phyloP scores from a whole-genome alignment of 2,888 invertebrate species.

The Sinotaia quadrata region DNA sequence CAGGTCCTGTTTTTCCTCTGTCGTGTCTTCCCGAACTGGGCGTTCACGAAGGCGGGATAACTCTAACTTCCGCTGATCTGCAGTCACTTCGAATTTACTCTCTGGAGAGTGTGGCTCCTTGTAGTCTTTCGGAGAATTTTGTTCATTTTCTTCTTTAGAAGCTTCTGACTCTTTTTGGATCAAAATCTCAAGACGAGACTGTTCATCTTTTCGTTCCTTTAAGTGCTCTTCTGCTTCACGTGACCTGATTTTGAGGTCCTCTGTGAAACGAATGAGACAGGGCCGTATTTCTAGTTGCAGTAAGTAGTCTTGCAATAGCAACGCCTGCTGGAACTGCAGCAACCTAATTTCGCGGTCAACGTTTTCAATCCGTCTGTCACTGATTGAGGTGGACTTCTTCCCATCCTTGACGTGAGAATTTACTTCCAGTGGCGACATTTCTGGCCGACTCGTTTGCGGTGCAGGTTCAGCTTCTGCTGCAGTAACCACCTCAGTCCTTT shows the following conservation, averaged over 20 bases:
- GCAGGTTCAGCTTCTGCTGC: slow-evolving; percentile 7
- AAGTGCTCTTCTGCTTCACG: slow-evolving; percentile 11
- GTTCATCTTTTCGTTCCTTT: slow-evolving; percentile 6
- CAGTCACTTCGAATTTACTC: neutral
- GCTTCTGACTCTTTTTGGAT: neutral
- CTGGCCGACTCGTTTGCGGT: neutral
- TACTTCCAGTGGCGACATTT: too few species aligned
- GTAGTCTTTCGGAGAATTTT: neutral
- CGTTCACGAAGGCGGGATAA: neutral
- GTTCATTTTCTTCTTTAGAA: neutral
- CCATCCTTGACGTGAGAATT: neutral
- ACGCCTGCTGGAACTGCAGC: slow-evolving; percentile 54
- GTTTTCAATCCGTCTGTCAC: slow-evolving; percentile 12
- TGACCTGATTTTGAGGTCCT: slow-evolving; percentile 43
- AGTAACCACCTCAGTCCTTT: slow-evolving; percentile 14
- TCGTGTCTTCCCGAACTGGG: slow-evolving; percentile 10
- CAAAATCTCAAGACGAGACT: neutral
- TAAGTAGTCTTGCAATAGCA: slow-evolving; percentile 58
- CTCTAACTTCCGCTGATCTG: slow-evolving; percentile 7
- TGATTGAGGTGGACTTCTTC: neutral
- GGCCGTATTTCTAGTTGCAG: slow-evolving; percentile 60
- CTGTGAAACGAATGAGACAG: slow-evolving; percentile 60
- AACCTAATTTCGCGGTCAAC: slow-evolving; percentile 50
- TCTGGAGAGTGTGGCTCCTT: neutral
- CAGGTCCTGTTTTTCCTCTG: neutral